Evolutionary conservation across 2,888 invertebrate species (phyloP), one percentile per base, ranked within the genome.

Genomic region (Nemotelus pantherinus): DNA sequence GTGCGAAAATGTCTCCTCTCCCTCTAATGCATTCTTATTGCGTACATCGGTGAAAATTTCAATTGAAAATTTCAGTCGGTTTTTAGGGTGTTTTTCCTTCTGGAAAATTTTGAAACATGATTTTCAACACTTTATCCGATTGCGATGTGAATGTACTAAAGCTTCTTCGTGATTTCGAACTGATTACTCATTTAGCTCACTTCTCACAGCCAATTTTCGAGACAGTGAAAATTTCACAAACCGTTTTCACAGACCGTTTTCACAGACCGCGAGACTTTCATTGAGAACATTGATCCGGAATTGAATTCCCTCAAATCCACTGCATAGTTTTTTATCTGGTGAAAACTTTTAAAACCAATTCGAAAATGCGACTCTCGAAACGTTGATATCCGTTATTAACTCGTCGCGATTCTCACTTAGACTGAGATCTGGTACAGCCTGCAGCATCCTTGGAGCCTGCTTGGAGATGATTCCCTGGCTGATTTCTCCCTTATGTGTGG

Each of bases 1-100:
- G 79, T 80, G 80, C 78, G 76, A 77, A 70, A 48, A 25, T 71
- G 47, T 74, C 80, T 74, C 77, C 64, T 79, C 80, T 77, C 63
- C 4, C 48, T 74, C 60, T 47, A 9, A 44, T 41, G 63, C 63
- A 63, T 58, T 45, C 72, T 47, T 47, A 39, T 57, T 47, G 74
- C 70, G 70, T 70, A 70, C 55, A 43, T 50, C 10, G n/a, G 7
- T 55, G 70, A 55, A 70, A 70, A 70, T 70, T 70, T 55, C 25
- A 53, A 70, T 39, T 43, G 43, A 41, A 70, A 65, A 65, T 45
- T 47, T 65, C 6, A 65, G 44, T 9, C 10, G 45, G 5, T 58
- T 65, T 65, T 57, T 25, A 43, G 9, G 63, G 43, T 63, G 45
- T 45, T 65, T 4, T 5, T 4, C 10, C 25, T 25, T 6, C 53